Percentiles rank a stretch among this genome's conserved stretches.
phyloP scores from a whole-genome alignment of 2,113 vertebrate genomes.

The Polypterus bichir region DNA sequence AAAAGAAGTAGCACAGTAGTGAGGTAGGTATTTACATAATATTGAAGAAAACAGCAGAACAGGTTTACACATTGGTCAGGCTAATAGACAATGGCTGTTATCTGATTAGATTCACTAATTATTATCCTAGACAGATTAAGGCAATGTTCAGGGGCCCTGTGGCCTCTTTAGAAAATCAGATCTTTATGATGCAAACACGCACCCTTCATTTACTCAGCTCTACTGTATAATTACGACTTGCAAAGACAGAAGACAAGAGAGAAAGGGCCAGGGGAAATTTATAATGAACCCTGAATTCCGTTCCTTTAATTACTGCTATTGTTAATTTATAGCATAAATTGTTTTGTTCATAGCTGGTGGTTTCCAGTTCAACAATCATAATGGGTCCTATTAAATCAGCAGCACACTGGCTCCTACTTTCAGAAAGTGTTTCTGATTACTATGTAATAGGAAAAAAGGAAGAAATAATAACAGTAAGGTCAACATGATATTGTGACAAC shows the following conservation, averaged over 20 bases:
- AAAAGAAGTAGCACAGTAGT: too few relatives aligned
- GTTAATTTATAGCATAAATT: constrained; percentile 39
- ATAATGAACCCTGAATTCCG: constrained; percentile 1
- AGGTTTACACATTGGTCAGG: neutral
- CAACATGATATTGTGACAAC: too few relatives aligned
- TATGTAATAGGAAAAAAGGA: too few relatives aligned
- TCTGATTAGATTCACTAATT: constrained; percentile 13
- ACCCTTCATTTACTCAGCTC: constrained; percentile 1
- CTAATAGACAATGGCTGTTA: constrained; percentile 6
- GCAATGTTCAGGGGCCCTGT: constrained; percentile 4
- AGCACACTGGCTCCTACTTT: constrained; percentile 7
- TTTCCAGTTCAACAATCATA: constrained; percentile 32
- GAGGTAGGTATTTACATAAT: too few relatives aligned
- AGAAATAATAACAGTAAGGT: too few relatives aligned
- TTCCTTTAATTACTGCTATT: constrained; percentile 32
- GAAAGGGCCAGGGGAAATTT: constrained; percentile 10
- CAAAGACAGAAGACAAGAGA: constrained; percentile 13
- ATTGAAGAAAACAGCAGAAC: neutral
- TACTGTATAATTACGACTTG: constrained; percentile 5
- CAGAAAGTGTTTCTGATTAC: too few relatives aligned
- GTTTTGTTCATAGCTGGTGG: constrained; percentile 24
- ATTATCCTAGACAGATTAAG: constrained; percentile 10
- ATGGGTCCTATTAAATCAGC: constrained; percentile 27
- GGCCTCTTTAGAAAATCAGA: constrained; percentile 15
- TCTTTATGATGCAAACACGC: constrained; percentile 12